Evolutionary conservation across 37 sponge, comb jelly and placozoan genomes (phyloP), one percentile per base, ranked within the genome.

Genomic region (Agelas oroides): DNA sequence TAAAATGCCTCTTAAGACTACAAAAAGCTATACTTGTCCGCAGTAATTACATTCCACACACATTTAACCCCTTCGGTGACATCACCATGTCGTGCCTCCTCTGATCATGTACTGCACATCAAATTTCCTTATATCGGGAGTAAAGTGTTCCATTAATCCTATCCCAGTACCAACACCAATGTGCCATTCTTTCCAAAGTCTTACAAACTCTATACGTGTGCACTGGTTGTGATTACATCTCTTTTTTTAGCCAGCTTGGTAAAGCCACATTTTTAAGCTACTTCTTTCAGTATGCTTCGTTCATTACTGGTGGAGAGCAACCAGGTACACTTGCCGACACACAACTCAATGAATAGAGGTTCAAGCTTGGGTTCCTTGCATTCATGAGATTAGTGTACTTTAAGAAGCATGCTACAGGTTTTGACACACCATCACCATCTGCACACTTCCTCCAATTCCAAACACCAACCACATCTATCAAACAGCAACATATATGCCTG

Each of bases 191-290:
- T 12, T 8, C 46, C 46, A 3, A 46, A 60, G 74, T 38, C 3
- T 2, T 83, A 2, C 84, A 83, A 39, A 23, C 84, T 11, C 2
- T 73, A 5, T 81, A 56, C 24, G 39, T 81, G 13, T 57, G 65
- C 24, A 83, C 65, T 32, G 84, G 84, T 0, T 73, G 84, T 73
- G 84, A 83, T n/a, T 83, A 73, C 30, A 33, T 53, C 35, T 81
- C 81, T 1, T 81, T 81, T 8, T 81, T 81, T 69, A 15, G 17
- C 21, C 63, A 64, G 14, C 1, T 83, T 30, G 84, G 84, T 14
- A 83, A 73, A 72, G 52, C 35, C 28, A 62, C 46, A 6, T 73
- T 83, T 41, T 38, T 73, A 21, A 38, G 40, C 2, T 60, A 40
- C n/a, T 73, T 73, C 38, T 73, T 73, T 39, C 73, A 83, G 84